phyloP scores from a whole-genome alignment of 1,140 invertebrate species.

The Andricus grossulariae region DNA sequence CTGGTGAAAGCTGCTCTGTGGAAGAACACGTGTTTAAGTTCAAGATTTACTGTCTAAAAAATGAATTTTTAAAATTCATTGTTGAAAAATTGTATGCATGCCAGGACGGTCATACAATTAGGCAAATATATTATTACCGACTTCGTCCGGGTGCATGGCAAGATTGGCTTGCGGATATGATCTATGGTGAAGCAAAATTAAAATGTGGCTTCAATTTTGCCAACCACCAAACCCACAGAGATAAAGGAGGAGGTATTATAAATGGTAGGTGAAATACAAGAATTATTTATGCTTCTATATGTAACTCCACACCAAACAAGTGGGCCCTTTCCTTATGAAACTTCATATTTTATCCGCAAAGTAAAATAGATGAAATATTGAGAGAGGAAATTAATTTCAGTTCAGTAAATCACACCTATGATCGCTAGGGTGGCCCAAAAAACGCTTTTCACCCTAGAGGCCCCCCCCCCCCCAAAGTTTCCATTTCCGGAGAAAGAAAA shows the following conservation, averaged over 20 bases:
- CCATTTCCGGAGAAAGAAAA: no score
- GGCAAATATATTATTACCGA: background rate
- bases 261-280: background rate
- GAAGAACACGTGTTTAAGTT: background rate
- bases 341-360: no score
- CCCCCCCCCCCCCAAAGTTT: no score
- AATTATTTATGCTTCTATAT: no score
- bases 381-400: no score
- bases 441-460: no score
- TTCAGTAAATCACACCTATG: no score
- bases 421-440: no score
- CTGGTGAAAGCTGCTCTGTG: background rate
- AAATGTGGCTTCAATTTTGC: background rate
- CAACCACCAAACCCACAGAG: background rate
- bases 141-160: background rate
- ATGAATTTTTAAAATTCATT: background rate
- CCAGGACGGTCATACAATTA: background rate
- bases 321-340: no score
- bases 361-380: no score
- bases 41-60: background rate
- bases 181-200: background rate
- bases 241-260: background rate
- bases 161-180: background rate
- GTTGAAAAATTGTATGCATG: background rate
- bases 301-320: no score